Evolutionary conservation across 2,113 vertebrate genomes (phyloP).

Genomic region (Peromyscus californicus): DNA sequence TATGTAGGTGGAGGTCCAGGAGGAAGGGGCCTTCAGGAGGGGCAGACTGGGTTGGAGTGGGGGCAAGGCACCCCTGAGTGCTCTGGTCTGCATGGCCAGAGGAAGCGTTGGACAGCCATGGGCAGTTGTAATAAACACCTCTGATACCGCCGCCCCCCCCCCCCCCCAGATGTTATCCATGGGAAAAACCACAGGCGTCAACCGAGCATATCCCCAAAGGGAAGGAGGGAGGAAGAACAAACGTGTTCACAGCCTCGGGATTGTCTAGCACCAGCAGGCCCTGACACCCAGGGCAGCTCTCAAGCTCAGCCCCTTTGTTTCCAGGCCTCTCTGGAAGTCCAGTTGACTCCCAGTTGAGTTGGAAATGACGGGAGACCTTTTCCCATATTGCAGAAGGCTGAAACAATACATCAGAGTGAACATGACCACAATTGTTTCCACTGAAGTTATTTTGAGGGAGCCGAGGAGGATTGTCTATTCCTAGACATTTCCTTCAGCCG

Average conservation of each 20-base stretch:
- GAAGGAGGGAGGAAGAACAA: slow-evolving; percentile 58
- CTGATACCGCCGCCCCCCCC: background rate
- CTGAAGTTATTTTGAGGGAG: slow-evolving; percentile 89
- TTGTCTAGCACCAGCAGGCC: slow-evolving; percentile 44
- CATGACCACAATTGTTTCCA: slow-evolving; percentile 89
- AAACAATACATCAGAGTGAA: slow-evolving; percentile 88
- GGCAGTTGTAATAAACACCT: background rate
- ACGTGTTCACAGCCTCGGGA: slow-evolving; percentile 10
- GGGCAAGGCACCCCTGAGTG: background rate
- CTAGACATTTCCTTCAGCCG: slow-evolving; percentile 87
- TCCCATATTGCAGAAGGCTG: slow-evolving; percentile 84
- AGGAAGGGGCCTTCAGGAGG: background rate
- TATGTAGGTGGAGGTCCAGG: background rate
- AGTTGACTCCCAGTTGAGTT: slow-evolving; percentile 82
- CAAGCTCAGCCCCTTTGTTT: slow-evolving; percentile 86
- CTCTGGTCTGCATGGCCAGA: background rate
- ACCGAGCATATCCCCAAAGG: slow-evolving; percentile 32
- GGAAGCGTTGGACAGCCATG: background rate
- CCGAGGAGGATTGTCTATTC: slow-evolving; percentile 90
- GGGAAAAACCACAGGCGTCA: slow-evolving; percentile 65
- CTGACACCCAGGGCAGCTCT: slow-evolving; percentile 83
- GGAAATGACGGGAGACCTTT: slow-evolving; percentile 85
- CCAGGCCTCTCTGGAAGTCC: slow-evolving; percentile 81
- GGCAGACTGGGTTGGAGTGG: fast-evolving
- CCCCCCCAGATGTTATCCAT: background rate